Evolutionary conservation across 30 jellyfish, hydroid and myxozoan species (phyloP), one percentile per base, ranked within the genome.

Genomic region (Mastigias papua): DNA sequence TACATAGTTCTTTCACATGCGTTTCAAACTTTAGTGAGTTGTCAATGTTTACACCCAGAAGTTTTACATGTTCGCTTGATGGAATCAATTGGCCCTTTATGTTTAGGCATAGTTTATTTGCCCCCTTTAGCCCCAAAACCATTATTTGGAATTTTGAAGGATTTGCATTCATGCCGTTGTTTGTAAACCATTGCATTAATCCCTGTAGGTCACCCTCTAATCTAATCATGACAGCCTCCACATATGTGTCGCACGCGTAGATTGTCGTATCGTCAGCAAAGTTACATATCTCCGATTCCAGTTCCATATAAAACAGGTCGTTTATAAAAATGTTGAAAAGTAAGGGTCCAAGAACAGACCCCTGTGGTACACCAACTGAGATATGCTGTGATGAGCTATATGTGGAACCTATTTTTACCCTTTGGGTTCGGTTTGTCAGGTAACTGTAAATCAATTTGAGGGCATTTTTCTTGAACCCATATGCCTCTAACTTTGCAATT

Each of bases 321-420:
- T 80, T 80, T 32, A 80, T 63, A 46, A 80, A 80, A 64, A 80
- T 33, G 27, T 80, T 60, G 28, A 80, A 80, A 62, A 80, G 50
- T 23, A 63, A 35, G 16, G 90, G 90, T 8, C 90, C 80, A 80
- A 74, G 86, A 1, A 49, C 86, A 35, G 86, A 74, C 81, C 90
- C 81, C 81, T 80, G 90, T 63, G 90, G 90, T 8, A n/a, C n/a
- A n/a, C n/a, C n/a, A n/a, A n/a, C n/a, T n/a, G n/a, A n/a, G n/a
- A n/a, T n/a, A n/a, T n/a, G n/a, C n/a, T n/a, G n/a, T n/a, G n/a
- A n/a, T n/a, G n/a, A n/a, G n/a, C n/a, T n/a, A n/a, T n/a, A n/a
- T n/a, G n/a, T n/a, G n/a, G n/a, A n/a, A n/a, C n/a, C n/a, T n/a
- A n/a, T n/a, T n/a, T n/a, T n/a, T n/a, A n/a, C n/a, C n/a, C n/a